Evolutionary conservation across 2,797 vertebrate species (phyloP).

Genomic region (Enteromius fasciolatus): DNA sequence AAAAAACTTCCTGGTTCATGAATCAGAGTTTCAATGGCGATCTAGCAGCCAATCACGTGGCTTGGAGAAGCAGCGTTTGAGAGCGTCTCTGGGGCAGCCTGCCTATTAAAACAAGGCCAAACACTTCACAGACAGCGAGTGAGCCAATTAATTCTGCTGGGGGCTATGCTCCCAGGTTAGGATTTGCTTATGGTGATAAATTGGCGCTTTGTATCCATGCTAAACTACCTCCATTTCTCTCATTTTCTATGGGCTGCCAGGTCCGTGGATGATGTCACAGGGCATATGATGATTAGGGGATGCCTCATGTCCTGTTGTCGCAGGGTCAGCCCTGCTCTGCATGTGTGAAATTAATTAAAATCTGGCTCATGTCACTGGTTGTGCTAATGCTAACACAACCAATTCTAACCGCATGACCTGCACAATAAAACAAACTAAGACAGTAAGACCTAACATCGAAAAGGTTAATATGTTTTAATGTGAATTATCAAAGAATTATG

Average conservation of each 20-base stretch:
- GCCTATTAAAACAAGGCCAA: constrained; percentile 81
- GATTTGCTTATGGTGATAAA: constrained; percentile 84
- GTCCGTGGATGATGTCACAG: constrained; percentile 73
- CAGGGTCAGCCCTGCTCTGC: constrained; percentile 70
- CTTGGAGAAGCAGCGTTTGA: constrained; percentile 64
- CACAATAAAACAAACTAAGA: background rate
- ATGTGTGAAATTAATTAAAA: constrained; percentile 81
- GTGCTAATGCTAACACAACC: constrained; percentile 40
- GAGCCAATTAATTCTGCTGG: constrained; percentile 81
- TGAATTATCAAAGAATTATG: background rate
- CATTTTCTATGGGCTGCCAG: constrained; percentile 66
- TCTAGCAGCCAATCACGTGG: constrained; percentile 72
- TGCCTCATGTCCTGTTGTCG: constrained; percentile 71
- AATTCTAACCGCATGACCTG: constrained; percentile 17
- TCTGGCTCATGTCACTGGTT: constrained; percentile 66
- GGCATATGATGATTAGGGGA: constrained; percentile 76
- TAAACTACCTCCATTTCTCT: constrained; percentile 72
- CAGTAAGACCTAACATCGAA: background rate
- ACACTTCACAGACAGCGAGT: constrained; percentile 81
- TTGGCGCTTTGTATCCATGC: constrained; percentile 77
- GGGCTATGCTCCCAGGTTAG: constrained; percentile 79
- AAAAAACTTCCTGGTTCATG: constrained; percentile 71
- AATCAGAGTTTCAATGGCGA: constrained; percentile 76
- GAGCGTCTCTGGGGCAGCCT: constrained; percentile 76
- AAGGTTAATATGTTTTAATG: background rate